Percentiles rank a stretch among this genome's conserved stretches.
phyloP scores from a whole-genome alignment of 2,888 invertebrate species.

The Tachystola acroxantha region DNA sequence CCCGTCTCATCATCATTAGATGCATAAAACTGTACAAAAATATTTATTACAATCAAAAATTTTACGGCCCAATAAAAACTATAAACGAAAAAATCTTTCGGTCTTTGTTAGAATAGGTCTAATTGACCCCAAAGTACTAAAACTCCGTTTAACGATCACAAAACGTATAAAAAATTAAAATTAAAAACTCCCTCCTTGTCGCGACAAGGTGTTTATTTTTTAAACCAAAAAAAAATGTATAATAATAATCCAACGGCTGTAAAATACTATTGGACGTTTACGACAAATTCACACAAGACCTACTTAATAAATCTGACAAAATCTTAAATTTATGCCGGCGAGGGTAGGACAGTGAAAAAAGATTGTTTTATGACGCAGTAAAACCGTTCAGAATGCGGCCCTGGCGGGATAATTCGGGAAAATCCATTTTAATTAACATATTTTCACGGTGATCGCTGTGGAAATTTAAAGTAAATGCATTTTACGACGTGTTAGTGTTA shows the following conservation, averaged over 20 bases:
- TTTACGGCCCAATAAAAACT: conserved; percentile 48
- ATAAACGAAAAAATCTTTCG: conserved; percentile 42
- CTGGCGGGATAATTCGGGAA: conserved; percentile 48
- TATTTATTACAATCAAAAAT: conserved; percentile 54
- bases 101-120: conserved; percentile 49
- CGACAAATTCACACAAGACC: conserved; percentile 70
- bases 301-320: conserved; percentile 73
- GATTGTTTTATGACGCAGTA: conserved; percentile 48
- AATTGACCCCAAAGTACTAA: conserved; percentile 48
- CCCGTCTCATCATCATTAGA: conserved; percentile 26
- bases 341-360: conserved; percentile 46
- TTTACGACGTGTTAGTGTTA: not conserved
- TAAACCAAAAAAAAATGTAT: conserved; percentile 33
- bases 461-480: conserved; percentile 5
- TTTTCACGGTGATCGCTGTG: conserved; percentile 32
- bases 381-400: conserved; percentile 49
- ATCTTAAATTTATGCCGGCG: conserved; percentile 62
- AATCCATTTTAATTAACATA: conserved; percentile 61
- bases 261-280: conserved; percentile 70
- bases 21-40: conserved; percentile 33
- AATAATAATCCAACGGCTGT: conserved; percentile 56
- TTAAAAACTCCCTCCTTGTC: conserved; percentile 36
- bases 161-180: conserved; percentile 37
- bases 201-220: conserved; percentile 48
- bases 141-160: conserved; percentile 49